Base-by-base conservation (phyloP, 2,113 vertebrate genomes). In the Macquaria australasica region DNA sequence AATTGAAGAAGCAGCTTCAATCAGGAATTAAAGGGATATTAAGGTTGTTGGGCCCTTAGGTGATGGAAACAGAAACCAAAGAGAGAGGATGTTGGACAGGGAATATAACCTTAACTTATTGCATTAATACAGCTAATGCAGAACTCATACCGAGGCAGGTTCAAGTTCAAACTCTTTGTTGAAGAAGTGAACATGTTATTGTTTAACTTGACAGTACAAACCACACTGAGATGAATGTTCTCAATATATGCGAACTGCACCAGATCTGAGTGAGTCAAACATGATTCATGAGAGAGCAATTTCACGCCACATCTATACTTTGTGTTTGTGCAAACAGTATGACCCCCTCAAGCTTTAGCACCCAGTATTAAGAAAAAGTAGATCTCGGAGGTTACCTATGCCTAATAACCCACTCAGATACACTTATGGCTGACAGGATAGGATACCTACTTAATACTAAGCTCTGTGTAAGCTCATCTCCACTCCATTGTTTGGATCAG, bases 381-480 rank as follows among this genome's bases (percentile, higher is more conserved):
- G 8, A 50, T 63, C 0, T 21, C 10, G 2, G 31, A 41, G 34
- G 15, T 34, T 25, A 28, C 48, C 11, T n/a, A 10, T 12, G 6
- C 14, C 34, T 28, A 45, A 69, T n/a, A 12, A 73, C 21, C 25
- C 64, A 73, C 53, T 79, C 51, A 67, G 62, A 41, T 50, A 25
- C 55, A 87, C 66, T 71, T 66, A 56, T 9, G 14, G 41, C 20
- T 62, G 31, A 25, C 58, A 41, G 60, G 60, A 31, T 12, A 11
- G 10, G 56, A 81, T 45, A 81, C 37, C 23, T 50, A 10, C 55
- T 55, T 67, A 55, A 70, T 59, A 48, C 59, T 21, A 21, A 76
- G 43, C 70, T 75, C 21, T 16, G n/a, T 34, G 86, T 79, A 80
- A 87, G 78, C 70, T 66, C 90, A 84, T 79, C 81, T 87, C 59